Conservation (phyloP, 1,140 invertebrate species). For the Drosophila ercepeae region DNA sequence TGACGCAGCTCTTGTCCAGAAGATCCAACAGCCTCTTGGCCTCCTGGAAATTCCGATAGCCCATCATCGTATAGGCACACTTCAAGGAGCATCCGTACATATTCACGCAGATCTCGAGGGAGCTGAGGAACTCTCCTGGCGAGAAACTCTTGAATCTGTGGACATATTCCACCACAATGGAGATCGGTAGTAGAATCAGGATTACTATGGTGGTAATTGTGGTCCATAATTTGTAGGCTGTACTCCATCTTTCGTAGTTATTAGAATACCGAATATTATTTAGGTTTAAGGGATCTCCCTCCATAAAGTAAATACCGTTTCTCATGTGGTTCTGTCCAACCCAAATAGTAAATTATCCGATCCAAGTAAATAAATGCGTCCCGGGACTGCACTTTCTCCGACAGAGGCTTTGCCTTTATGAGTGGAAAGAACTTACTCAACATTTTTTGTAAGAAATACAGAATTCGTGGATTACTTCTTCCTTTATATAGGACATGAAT, state of each 20-base stretch:
- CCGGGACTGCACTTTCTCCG: constrained; percentile 24
- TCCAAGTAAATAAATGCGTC: constrained; percentile 55
- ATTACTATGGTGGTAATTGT: neutral
- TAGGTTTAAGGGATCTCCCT: no score
- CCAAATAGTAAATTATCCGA: constrained; percentile 22
- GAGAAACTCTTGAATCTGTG: constrained; percentile 42
- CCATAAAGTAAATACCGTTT: neutral
- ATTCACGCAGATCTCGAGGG: constrained; percentile 41
- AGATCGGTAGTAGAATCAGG: constrained; percentile 1
- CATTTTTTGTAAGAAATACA: constrained; percentile 42
- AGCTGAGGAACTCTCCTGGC: constrained; percentile 52
- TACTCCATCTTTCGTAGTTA: neutral
- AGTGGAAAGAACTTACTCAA: constrained; percentile 36
- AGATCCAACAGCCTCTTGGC: constrained; percentile 42
- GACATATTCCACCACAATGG: constrained; percentile 33
- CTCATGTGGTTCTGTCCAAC: constrained; percentile 40
- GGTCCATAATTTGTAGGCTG: constrained; percentile 15
- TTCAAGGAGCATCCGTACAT: constrained; percentile 49
- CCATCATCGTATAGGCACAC: constrained; percentile 28
- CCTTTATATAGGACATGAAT: no score
- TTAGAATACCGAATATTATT: neutral
- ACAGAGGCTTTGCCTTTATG: constrained; percentile 6
- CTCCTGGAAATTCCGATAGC: constrained; percentile 13
- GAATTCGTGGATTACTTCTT: no score
- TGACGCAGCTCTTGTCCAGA: constrained; percentile 44